Percentiles rank a stretch among this genome's conserved stretches.
Evolutionary conservation across 2,888 invertebrate genomes (phyloP).

Genomic region (Sipha maydis): DNA sequence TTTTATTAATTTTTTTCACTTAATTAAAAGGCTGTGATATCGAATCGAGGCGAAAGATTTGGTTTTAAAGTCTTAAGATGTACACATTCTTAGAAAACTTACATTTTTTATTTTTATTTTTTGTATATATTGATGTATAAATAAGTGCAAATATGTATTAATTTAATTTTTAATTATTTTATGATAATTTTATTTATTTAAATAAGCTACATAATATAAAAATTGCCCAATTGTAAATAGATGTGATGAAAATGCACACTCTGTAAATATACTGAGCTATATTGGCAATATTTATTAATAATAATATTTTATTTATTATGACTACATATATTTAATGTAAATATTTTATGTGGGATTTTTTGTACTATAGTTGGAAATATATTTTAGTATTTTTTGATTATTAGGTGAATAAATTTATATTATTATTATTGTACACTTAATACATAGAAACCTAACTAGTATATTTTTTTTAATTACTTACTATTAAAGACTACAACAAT

Average conservation of each 20-base stretch:
- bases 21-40: slow-evolving; percentile 58
- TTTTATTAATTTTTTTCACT: slow-evolving; percentile 47
- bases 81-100: slow-evolving; percentile 50
- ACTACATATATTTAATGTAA: slow-evolving; percentile 56
- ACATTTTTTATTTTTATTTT: not conserved
- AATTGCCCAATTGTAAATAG: slow-evolving; percentile 44
- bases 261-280: slow-evolving; percentile 52
- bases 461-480: slow-evolving; percentile 54
- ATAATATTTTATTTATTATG: slow-evolving; percentile 59
- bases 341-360: slow-evolving; percentile 60
- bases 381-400: slow-evolving; percentile 62
- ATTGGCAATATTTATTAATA: slow-evolving; percentile 48
- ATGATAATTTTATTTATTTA: slow-evolving; percentile 42
- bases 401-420: slow-evolving; percentile 60
- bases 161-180: slow-evolving; percentile 39
- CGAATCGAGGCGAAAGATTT: slow-evolving; percentile 55
- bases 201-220: not conserved
- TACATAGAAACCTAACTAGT: slow-evolving; percentile 57
- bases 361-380: slow-evolving; percentile 62
- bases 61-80: slow-evolving; percentile 60
- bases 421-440: slow-evolving; percentile 58
- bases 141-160: slow-evolving; percentile 27
- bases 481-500: slow-evolving; percentile 51
- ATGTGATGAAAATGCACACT: slow-evolving; percentile 5
- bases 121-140: slow-evolving; percentile 17